These are phyloP conservation scores for Ormyrus labotus DNA, from an alignment of 2,888 invertebrate species.

Conservation along the genomic window DNA sequence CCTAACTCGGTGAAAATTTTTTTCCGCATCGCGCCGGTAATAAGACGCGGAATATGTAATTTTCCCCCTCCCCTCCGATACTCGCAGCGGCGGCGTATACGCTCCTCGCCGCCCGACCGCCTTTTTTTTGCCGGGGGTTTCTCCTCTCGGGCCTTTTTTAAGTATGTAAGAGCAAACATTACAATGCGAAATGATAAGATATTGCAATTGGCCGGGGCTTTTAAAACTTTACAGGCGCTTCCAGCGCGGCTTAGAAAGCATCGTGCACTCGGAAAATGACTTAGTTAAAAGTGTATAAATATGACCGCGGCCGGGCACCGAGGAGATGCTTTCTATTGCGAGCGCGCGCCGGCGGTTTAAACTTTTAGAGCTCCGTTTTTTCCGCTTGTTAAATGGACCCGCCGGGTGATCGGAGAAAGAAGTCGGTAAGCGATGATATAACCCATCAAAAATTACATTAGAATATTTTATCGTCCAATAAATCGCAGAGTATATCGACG, in stretches of 20 bases:
- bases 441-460: too few species aligned
- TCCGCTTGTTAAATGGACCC: too few species aligned
- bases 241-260: constrained; percentile 24
- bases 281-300: constrained; percentile 47
- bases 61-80: constrained; percentile 27
- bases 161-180: constrained; percentile 33
- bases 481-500: too few species aligned
- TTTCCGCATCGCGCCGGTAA: constrained; percentile 49
- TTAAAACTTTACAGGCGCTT: constrained; percentile 15
- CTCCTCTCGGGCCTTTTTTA: not conserved
- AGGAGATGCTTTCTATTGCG: constrained; percentile 17
- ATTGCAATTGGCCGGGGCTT: constrained; percentile 26
- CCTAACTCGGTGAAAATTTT: constrained; percentile 51
- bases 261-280: constrained; percentile 39
- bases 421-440: too few species aligned
- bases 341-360: too few species aligned
- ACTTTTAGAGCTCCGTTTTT: too few species aligned
- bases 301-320: constrained; percentile 4
- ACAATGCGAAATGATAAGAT: constrained; percentile 45
- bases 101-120: constrained; percentile 7
- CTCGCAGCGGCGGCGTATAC: not conserved
- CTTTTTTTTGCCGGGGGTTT: constrained; percentile 35
- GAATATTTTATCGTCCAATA: too few species aligned
- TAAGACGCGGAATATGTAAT: constrained; percentile 54
- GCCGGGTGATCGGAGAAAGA: too few species aligned